Base-by-base conservation (phyloP, 2,797 vertebrate species). In the Periparus ater region DNA sequence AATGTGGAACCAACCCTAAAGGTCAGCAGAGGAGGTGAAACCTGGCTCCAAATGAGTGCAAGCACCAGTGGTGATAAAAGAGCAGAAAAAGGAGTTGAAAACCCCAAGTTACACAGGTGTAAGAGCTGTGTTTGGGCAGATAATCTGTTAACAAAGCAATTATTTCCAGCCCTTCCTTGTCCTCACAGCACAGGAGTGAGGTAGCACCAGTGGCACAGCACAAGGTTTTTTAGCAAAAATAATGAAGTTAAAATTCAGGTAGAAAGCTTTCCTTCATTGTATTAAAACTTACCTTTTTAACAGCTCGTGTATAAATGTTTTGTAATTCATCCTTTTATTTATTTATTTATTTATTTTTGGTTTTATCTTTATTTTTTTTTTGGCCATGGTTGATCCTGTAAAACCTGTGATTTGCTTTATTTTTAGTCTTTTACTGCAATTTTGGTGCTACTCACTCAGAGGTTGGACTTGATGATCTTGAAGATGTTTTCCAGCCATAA, bases 301-400 rank as follows among this genome's bases (percentile, higher is more conserved):
- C 21, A 13, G 25, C n/a, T 22, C 0, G 0, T 6, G 2, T 16
- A 2, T 63, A 3, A 10, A 20, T 44, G 44, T 17, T 19, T 14
- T 19, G 7, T 7, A 17, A 5, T 20, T 7, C 40, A 3, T 7
- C 6, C 5, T 3, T 0, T 11, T 17, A n/a, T n/a, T n/a, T n/a
- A n/a, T 6, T 38, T 40, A 13, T 40, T 40, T 40, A 40, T 40
- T 40, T 40, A 40, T 40, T 40, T 40, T 40, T 40, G 38, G 38
- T 13, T 40, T 40, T 40, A 40, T 40, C 6, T 40, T 40, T 40
- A 9, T 36, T 27, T 17, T 7, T 30, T 78, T 27, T 12, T 26
- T 36, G 4, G 13, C 27, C 2, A 2, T 30, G 11, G 3, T 27
- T 17, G 19, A 26, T 40, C 5, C 7, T 25, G 21, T 62, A 22